Conservation (phyloP, 2,797 vertebrate genomes). For the Protosalanx chinensis region DNA sequence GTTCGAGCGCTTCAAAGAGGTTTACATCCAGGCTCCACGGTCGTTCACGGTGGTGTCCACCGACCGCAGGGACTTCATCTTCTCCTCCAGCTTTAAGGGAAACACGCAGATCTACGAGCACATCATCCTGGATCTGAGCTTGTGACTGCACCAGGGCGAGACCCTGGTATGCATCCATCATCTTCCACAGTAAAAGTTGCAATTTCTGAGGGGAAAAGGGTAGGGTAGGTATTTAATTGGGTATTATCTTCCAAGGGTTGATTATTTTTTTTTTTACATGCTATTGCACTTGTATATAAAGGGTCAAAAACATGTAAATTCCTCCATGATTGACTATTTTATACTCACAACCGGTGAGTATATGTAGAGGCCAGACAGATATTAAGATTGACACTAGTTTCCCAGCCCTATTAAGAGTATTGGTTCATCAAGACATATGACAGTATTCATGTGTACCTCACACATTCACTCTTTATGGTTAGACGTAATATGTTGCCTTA, state of each 20-base stretch:
- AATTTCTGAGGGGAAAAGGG: conserved; percentile 47
- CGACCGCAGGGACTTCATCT: conserved; percentile 93
- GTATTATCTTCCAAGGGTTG: conserved; percentile 43
- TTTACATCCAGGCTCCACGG: conserved; percentile 93
- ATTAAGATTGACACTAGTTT: neutral
- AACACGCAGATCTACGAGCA: conserved; percentile 97
- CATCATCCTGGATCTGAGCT: conserved; percentile 89
- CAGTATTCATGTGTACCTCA: conserved; percentile 31
- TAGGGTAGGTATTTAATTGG: conserved; percentile 19
- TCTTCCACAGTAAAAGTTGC: conserved; percentile 58
- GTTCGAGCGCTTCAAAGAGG: conserved; percentile 93
- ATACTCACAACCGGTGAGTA: conserved; percentile 27
- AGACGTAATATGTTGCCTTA: conserved; percentile 58
- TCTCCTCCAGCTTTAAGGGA: conserved; percentile 97
- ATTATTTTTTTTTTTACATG: conserved; percentile 30
- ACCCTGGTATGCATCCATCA: conserved; percentile 45
- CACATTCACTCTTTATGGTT: conserved; percentile 41
- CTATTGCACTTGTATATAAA: conserved; percentile 31
- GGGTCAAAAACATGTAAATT: conserved; percentile 26
- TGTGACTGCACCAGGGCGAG: conserved; percentile 60
- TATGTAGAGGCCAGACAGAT: conserved; percentile 17
- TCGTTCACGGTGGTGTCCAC: conserved; percentile 97
- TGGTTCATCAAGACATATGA: conserved; percentile 16
- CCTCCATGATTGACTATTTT: conserved; percentile 37
- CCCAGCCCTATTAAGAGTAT: conserved; percentile 1